phyloP scores from a whole-genome alignment of 2,888 invertebrate genomes.

The Drosophila siamana region DNA sequence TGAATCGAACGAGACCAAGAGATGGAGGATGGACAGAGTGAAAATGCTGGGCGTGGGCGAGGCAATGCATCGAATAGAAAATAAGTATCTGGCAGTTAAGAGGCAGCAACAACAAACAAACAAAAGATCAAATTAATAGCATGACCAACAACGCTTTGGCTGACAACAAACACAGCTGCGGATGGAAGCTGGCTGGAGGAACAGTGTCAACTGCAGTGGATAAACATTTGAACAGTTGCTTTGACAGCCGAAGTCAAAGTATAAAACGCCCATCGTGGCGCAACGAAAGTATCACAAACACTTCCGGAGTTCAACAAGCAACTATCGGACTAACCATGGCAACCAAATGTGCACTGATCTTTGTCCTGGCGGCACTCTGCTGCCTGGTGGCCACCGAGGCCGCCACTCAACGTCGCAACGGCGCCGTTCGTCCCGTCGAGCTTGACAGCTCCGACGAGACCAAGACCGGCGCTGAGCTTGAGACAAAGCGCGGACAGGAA shows the following conservation, averaged over 20 bases:
- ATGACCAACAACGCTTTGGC: conserved; percentile 31
- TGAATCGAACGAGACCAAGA: conserved; percentile 4
- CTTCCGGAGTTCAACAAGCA: conserved; percentile 60
- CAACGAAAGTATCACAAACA: conserved; percentile 63
- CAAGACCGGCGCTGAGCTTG: conserved; percentile 9
- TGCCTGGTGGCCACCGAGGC: conserved; percentile 62
- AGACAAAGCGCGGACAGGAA: conserved; percentile 4
- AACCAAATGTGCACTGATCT: conserved; percentile 62
- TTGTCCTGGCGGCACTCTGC: conserved; percentile 69
- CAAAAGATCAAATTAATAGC: conserved; percentile 77
- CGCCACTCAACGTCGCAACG: conserved; percentile 52
- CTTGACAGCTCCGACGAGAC: conserved; percentile 13
- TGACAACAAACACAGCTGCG: conserved; percentile 61
- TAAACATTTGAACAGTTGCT: conserved; percentile 73
- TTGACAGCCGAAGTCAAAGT: conserved; percentile 18
- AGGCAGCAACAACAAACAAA: conserved; percentile 66
- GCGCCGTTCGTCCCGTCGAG: conserved; percentile 14
- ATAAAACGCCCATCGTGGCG: conserved; percentile 51
- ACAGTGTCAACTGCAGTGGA: conserved; percentile 23
- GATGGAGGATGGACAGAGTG: neutral
- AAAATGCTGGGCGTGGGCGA: too few relatives aligned
- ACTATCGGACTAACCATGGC: conserved; percentile 56
- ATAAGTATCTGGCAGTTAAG: conserved; percentile 43
- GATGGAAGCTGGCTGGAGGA: neutral
- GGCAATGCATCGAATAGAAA: conserved; percentile 47